Base-by-base conservation (phyloP, 1,140 invertebrate species). In the Drosophila bifasciata region DNA sequence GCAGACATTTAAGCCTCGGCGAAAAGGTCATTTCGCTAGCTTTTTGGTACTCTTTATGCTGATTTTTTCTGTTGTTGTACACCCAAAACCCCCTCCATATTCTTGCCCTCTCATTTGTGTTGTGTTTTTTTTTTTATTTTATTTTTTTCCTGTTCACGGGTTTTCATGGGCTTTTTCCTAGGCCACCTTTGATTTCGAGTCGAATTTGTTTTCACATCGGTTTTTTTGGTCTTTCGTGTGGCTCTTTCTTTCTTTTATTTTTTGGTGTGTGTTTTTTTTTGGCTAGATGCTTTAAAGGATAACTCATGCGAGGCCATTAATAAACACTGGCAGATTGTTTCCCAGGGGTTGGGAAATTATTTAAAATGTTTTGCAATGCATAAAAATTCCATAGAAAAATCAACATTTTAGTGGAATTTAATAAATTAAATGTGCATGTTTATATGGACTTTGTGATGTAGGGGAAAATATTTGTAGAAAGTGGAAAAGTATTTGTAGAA, bases 21-120 rank as follows among this genome's bases (percentile, higher is more conserved):
- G 81, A 86, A 89, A 89, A 89, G 84, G 84, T 89, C 79, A 89
- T 89, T 89, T 88, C 28, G 58, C 70, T 64, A 72, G 78, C 68
- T 75, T 83, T 72, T 88, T 85, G 80, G 80, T 76, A 60, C 79
- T 71, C 74, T 84, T 84, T 75, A 72, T 79, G 76, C 49, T 48
- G 60, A 77, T 77, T 76, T 80, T 53, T 75, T 56, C 9, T 44
- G 25, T 17, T 53, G 44, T 57, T 40, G 55, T 58, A 23, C 58
- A 56, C 55, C 45, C 32, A 1, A 5, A 36, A 4, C 11, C 11
- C n/a, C n/a, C n/a, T n/a, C n/a, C 11, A 36, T 36, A 3, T 11
- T 13, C 32, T 36, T 36, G 32, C 11, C 8, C 62, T 19, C 43
- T 72, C 43, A 50, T 73, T 44, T 80, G 39, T n/a, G 28, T 23